Conservation (phyloP, 2,113 vertebrate species). For the Thamnophis sirtalis region DNA sequence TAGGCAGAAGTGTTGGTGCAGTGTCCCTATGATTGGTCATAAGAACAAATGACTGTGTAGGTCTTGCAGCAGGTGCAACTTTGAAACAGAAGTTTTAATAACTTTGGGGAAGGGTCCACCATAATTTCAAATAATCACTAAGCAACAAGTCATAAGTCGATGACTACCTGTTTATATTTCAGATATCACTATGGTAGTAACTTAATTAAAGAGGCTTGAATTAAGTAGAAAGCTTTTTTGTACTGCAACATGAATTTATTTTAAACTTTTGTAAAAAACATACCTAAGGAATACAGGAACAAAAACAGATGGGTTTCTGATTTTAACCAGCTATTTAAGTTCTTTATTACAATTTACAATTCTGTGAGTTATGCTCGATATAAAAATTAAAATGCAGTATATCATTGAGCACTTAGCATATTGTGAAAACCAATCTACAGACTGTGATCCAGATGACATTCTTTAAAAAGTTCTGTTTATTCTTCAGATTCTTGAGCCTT, state of each 20-base stretch:
- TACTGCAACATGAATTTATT: background rate
- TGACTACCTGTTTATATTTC: background rate
- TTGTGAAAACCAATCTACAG: background rate
- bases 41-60: background rate
- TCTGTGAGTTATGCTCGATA: background rate
- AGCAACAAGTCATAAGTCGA: background rate
- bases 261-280: background rate
- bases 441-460: background rate
- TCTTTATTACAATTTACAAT: conserved; percentile 34
- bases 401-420: conserved; percentile 20
- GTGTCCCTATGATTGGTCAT: background rate
- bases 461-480: conserved; percentile 33
- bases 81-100: background rate
- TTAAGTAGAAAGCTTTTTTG: background rate
- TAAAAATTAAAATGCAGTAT: conserved; percentile 5
- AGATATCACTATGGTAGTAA: background rate
- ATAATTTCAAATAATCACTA: background rate
- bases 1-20: background rate
- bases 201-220: background rate
- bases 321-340: conserved; percentile 38
- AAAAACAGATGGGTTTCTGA: conserved; percentile 20
- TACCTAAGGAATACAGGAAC: conserved; percentile 17
- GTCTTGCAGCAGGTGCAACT: background rate
- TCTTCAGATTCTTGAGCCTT: conserved; percentile 60
- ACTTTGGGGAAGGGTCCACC: background rate